Conservation (phyloP, 2,113 vertebrate genomes). For the Oreochromis aureus region DNA sequence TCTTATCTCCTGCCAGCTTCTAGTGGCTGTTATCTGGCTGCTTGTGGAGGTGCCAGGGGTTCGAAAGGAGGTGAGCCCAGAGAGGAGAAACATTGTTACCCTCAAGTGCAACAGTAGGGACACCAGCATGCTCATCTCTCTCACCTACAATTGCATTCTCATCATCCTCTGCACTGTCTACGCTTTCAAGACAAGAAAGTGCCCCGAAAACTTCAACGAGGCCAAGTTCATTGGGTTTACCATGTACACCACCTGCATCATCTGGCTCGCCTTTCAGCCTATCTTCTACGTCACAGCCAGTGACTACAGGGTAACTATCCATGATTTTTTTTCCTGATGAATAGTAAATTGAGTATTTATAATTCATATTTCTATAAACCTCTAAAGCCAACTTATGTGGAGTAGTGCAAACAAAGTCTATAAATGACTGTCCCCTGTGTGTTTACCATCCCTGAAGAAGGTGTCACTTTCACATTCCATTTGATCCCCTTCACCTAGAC, state of each 20-base stretch:
- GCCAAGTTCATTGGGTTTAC: constrained; percentile 99
- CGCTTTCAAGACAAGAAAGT: constrained; percentile 98
- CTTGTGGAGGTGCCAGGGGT: constrained; percentile 89
- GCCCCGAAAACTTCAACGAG: constrained; percentile 98
- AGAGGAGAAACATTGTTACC: constrained; percentile 89
- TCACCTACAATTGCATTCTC: constrained; percentile 95
- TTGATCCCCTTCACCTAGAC: constrained; percentile 38
- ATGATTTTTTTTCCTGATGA: not conserved
- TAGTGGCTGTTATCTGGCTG: constrained; percentile 91
- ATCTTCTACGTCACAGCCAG: constrained; percentile 99
- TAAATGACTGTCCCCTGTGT: constrained; percentile 28
- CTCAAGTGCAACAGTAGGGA: constrained; percentile 94
- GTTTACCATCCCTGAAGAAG: constrained; percentile 3
- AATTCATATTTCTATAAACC: not conserved
- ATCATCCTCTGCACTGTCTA: constrained; percentile 97
- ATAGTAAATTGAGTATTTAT: not conserved
- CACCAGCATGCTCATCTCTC: constrained; percentile 92
- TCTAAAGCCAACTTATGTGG: not conserved
- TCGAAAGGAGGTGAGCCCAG: constrained; percentile 87
- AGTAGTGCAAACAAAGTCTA: constrained; percentile 18
- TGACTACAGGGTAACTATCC: constrained; percentile 88
- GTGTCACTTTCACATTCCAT: constrained; percentile 39
- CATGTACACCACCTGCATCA: constrained; percentile 99
- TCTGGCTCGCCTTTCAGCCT: constrained; percentile 98
- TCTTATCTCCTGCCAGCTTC: constrained; percentile 93